phyloP scores from a whole-genome alignment of 2,888 invertebrate genomes.

The Zaprionus obscuricornis region DNA sequence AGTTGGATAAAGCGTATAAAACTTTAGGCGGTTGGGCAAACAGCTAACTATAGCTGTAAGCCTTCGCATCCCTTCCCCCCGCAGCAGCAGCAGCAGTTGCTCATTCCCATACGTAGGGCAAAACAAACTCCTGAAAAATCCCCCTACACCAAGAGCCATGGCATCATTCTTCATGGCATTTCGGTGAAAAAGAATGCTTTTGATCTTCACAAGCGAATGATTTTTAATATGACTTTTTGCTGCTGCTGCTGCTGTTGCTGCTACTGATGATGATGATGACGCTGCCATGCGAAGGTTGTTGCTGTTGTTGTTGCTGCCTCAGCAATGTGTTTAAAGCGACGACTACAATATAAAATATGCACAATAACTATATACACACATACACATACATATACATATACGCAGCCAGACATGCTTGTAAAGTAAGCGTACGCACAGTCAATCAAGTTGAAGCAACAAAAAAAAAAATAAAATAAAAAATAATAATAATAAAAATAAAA shows the following conservation, averaged over 20 bases:
- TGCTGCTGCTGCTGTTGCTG: slow-evolving; percentile 18
- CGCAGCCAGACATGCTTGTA: background rate
- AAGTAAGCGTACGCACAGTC: slow-evolving; percentile 55
- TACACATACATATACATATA: background rate
- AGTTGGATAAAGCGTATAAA: slow-evolving; percentile 5
- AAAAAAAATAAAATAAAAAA: too few species aligned
- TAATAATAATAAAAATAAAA: too few species aligned
- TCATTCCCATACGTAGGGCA: slow-evolving; percentile 26
- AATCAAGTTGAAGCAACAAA: slow-evolving; percentile 54
- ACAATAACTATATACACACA: slow-evolving; percentile 1
- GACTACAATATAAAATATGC: too few species aligned
- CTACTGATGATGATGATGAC: slow-evolving; percentile 29
- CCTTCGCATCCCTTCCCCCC: slow-evolving; percentile 21
- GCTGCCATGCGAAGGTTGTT: slow-evolving; percentile 11
- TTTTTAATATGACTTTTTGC: slow-evolving; percentile 81
- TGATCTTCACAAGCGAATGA: slow-evolving; percentile 83
- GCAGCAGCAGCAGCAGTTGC: slow-evolving; percentile 4
- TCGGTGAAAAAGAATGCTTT: slow-evolving; percentile 81
- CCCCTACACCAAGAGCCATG: too few species aligned
- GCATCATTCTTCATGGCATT: slow-evolving; percentile 74
- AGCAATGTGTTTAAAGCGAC: slow-evolving; percentile 44
- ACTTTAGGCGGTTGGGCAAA: slow-evolving; percentile 25
- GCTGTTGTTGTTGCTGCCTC: slow-evolving; percentile 8
- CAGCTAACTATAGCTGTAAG: slow-evolving; percentile 49
- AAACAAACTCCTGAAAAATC: too few species aligned